Evolutionary conservation across 2,113 vertebrate species (phyloP).

Genomic region (Epinephelus lanceolatus): DNA sequence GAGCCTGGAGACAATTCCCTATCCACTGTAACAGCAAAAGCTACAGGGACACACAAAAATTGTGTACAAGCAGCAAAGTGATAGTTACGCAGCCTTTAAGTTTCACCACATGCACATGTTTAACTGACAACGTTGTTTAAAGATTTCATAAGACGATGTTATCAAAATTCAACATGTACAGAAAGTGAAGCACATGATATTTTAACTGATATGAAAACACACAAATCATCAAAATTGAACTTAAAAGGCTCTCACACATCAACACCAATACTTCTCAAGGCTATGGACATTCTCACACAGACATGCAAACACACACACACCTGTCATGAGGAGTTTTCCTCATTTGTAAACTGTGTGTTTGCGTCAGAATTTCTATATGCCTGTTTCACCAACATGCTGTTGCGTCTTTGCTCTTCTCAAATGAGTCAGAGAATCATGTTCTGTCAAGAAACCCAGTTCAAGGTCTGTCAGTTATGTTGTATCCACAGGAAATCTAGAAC

Average conservation of each 20-base stretch:
- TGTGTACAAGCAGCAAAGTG: neutral
- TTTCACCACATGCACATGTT: neutral
- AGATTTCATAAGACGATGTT: neutral
- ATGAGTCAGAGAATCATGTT: neutral
- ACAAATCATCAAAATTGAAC: neutral
- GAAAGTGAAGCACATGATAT: neutral
- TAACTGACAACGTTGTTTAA: neutral
- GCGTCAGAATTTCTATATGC: neutral
- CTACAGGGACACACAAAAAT: slow-evolving; percentile 6
- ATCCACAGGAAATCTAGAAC: neutral
- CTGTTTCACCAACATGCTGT: neutral
- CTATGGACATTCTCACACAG: neutral
- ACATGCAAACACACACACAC: neutral
- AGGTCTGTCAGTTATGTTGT: neutral
- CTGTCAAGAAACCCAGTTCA: neutral
- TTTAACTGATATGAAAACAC: neutral
- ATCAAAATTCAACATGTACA: neutral
- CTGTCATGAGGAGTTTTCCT: neutral
- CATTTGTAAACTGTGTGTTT: neutral
- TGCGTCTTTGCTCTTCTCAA: neutral
- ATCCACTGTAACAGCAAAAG: slow-evolving; percentile 3
- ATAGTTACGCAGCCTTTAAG: neutral
- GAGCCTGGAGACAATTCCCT: slow-evolving; percentile 23
- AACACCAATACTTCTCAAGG: neutral
- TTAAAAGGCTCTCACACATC: neutral